Percentiles rank a stretch among this genome's conserved stretches.
Conservation (phyloP, 2,797 vertebrate genomes). For the Glyptemys insculpta region DNA sequence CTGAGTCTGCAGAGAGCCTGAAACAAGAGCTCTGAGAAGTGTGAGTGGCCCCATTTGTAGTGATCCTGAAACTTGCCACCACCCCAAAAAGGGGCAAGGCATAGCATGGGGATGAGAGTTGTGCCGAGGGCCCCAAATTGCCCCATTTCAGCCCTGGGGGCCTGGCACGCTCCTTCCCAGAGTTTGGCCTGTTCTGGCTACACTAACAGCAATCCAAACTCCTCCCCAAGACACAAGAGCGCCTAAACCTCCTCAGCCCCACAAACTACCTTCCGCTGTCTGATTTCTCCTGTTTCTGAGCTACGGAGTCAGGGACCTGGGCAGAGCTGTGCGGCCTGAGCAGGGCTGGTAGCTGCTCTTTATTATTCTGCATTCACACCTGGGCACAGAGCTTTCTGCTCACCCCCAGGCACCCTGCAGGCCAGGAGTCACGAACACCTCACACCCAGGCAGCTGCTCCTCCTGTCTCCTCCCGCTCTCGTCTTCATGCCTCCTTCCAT, state of each 20-base stretch:
- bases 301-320: too few relatives aligned
- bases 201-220: background rate
- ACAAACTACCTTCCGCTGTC: background rate
- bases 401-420: background rate
- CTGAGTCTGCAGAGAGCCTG: background rate
- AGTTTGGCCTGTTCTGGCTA: background rate
- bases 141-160: background rate
- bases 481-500: background rate
- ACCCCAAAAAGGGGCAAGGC: background rate
- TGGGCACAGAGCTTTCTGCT: background rate
- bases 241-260: too few relatives aligned
- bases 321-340: too few relatives aligned
- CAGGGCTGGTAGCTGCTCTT: background rate
- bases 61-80: background rate
- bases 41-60: background rate
- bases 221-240: background rate
- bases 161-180: background rate
- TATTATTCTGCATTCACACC: background rate
- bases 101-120: too few relatives aligned
- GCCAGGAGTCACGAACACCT: background rate
- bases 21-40: background rate
- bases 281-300: background rate
- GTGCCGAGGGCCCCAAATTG: background rate
- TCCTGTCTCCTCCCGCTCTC: background rate
- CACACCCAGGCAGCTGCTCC: background rate